Conservation (phyloP, 2,113 vertebrate genomes). For the Arothron firmamentum region DNA sequence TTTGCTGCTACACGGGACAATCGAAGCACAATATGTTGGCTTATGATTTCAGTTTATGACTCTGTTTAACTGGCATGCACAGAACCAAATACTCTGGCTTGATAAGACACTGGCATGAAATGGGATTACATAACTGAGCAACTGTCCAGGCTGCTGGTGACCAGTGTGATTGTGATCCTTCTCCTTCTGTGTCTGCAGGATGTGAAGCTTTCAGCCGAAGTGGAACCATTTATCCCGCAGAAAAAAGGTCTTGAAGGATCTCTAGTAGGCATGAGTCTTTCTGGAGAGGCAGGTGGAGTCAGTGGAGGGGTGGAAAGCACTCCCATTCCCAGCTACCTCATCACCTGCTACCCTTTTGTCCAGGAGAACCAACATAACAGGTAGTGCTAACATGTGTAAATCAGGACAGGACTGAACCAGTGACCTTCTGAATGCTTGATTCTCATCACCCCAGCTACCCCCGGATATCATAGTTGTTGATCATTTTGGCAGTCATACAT, state of each 20-base stretch:
- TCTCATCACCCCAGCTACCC: background rate
- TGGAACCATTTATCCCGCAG: slow-evolving; percentile 97
- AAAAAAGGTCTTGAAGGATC: slow-evolving; percentile 90
- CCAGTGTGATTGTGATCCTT: slow-evolving; percentile 8
- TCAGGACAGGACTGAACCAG: background rate
- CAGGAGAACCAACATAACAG: slow-evolving; percentile 97
- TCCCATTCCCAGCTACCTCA: slow-evolving; percentile 96
- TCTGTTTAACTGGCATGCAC: background rate
- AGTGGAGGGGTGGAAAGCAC: slow-evolving; percentile 81
- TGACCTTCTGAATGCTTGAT: background rate
- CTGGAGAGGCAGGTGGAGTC: slow-evolving; percentile 77
- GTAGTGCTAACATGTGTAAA: slow-evolving; percentile 65
- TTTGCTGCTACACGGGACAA: too few relatives aligned
- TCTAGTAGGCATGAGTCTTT: slow-evolving; percentile 87
- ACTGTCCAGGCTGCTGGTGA: background rate
- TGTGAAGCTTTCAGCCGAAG: slow-evolving; percentile 96
- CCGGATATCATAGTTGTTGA: too few relatives aligned
- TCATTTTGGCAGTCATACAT: background rate
- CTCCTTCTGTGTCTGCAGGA: slow-evolving; percentile 73
- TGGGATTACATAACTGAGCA: background rate
- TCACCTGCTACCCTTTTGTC: slow-evolving; percentile 98
- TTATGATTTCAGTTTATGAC: too few relatives aligned
- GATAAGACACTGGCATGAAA: background rate
- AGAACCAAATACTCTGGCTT: background rate
- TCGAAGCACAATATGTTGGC: too few relatives aligned